Base-by-base conservation (phyloP, 2,888 invertebrate genomes). In the Subacronicta megacephala region DNA sequence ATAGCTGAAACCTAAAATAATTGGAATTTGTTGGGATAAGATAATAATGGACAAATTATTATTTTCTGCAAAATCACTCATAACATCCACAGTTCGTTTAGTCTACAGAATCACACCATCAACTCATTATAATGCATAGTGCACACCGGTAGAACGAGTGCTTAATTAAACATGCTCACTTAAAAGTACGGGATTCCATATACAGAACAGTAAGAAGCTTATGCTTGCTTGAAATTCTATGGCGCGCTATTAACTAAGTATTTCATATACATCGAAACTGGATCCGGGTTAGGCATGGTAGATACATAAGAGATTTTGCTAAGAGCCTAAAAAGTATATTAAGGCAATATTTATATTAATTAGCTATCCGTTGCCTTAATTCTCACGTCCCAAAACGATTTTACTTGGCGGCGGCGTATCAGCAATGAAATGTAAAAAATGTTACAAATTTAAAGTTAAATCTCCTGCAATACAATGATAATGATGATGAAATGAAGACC, bases 111-210 rank as follows among this genome's bases (percentile, higher is more conserved):
- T 56, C 31, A 42, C 53, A 51, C 47, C 29, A 60, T 55, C 36
- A 59, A 62, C 64, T 67, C 46, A 63, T 74, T 74, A 58, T 60
- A 71, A 72, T 53, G 62, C 71, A 6, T 35, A 13, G 56, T 59
- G 35, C 41, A 58, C 62, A 67, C 37, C 54, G 46, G 43, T 13
- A 17, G 40, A 13, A 18, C 37, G 3, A 40, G 43, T 59, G 57
- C 56, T 72, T 72, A 72, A 68, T 68, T 75, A 72, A 72, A 53
- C 46, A 47, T 37, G 53, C 54, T 49, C 49, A 52, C 60, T 57
- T 58, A 65, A 69, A 72, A 57, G 57, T 63, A 45, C 20, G 35
- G 40, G 29, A 17, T 23, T 6, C 72, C 73, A 44, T 74, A 62
- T 58, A 63, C n/a, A 66, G 69, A 55, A 62, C 42, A 50, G 45